Evolutionary conservation across 2,797 vertebrate genomes (phyloP).

Genomic region (Mallotus villosus): DNA sequence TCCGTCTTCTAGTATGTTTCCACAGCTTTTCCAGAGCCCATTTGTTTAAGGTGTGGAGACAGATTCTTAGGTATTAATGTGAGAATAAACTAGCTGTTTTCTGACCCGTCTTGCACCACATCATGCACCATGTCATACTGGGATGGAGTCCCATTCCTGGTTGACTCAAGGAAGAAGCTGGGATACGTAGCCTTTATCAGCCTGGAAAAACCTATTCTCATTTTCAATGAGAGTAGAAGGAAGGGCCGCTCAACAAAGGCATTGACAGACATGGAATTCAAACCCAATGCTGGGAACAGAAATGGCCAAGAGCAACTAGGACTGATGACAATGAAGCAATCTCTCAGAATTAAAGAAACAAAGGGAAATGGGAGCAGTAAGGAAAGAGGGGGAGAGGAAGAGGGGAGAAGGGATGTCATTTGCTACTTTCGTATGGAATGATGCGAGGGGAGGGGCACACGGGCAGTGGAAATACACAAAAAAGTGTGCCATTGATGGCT

Average conservation of each 20-base stretch:
- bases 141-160: background rate
- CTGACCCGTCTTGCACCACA: background rate
- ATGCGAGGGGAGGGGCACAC: background rate
- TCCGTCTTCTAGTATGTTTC: no score
- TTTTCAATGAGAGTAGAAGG: background rate
- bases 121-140: background rate
- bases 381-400: background rate
- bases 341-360: background rate
- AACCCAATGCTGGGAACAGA: background rate
- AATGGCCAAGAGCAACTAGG: background rate
- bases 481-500: constrained; percentile 8
- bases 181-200: background rate
- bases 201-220: background rate
- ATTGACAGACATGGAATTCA: no score
- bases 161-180: background rate
- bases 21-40: constrained; percentile 7
- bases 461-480: background rate
- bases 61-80: constrained; percentile 2
- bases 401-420: background rate
- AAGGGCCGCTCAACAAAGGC: no score
- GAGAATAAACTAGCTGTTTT: constrained; percentile 1
- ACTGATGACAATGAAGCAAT: no score
- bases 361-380: background rate
- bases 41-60: background rate
- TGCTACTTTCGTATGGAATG: background rate